Conservation (phyloP, 2,797 vertebrate genomes). For the Peromyscus eremicus region DNA sequence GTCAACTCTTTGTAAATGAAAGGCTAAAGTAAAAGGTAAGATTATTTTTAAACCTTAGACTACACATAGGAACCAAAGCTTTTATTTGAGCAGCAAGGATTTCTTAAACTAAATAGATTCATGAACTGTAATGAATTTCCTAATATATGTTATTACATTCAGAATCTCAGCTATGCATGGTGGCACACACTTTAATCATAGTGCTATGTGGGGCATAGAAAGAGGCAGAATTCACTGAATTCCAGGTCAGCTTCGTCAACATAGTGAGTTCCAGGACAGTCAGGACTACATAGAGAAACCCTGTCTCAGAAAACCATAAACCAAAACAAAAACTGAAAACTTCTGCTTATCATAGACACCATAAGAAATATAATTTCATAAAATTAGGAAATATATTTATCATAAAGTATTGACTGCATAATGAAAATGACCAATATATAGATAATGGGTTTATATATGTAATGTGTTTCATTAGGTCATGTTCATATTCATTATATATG, state of each 20-base stretch:
- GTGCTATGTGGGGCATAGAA: background rate
- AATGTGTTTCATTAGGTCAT: background rate
- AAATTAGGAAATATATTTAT: background rate
- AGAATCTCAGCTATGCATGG: background rate
- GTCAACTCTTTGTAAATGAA: background rate
- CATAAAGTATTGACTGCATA: background rate
- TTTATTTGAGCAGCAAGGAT: background rate
- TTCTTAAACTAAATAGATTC: background rate
- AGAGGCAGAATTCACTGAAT: background rate
- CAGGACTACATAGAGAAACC: background rate
- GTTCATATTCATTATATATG: background rate
- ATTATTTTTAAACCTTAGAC: slow-evolving; percentile 5
- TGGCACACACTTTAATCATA: background rate
- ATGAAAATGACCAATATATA: background rate
- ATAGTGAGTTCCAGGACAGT: background rate
- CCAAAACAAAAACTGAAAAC: background rate
- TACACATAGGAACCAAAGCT: background rate
- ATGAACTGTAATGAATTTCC: background rate
- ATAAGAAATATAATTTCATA: background rate
- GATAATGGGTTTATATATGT: background rate
- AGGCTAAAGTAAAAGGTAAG: background rate
- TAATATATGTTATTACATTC: background rate
- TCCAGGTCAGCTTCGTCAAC: background rate
- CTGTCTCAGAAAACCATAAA: background rate
- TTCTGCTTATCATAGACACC: background rate